phyloP scores from a whole-genome alignment of 2,888 invertebrate genomes.

The Liopterus haemorrhoidalis region DNA sequence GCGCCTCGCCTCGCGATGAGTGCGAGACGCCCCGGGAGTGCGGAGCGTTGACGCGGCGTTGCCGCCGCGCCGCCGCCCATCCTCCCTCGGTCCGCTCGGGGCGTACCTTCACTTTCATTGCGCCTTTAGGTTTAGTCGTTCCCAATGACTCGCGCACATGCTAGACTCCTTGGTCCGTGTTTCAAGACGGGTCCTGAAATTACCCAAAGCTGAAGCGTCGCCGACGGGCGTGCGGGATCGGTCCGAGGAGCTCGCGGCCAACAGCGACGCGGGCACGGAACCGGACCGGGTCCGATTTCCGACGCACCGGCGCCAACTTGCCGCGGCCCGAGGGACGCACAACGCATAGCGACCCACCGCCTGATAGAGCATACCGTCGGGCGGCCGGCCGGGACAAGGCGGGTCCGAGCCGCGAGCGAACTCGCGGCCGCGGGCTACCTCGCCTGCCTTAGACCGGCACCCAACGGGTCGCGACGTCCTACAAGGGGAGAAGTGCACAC shows the following conservation, averaged over 20 bases:
- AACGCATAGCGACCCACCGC: not conserved
- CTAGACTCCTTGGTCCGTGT: constrained; percentile 71
- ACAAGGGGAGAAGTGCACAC: constrained; percentile 47
- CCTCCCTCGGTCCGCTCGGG: constrained; percentile 44
- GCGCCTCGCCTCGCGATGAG: constrained; percentile 47
- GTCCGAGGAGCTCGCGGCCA: constrained; percentile 26
- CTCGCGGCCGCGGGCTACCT: constrained; percentile 33
- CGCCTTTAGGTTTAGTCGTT: constrained; percentile 54
- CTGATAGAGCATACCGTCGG: no score
- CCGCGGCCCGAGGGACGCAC: constrained; percentile 14
- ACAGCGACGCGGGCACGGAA: constrained; percentile 10
- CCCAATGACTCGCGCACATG: constrained; percentile 66
- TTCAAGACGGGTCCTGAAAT: constrained; percentile 66
- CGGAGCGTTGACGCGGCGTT: constrained; percentile 42
- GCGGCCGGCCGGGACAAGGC: no score
- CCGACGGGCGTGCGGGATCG: constrained; percentile 35
- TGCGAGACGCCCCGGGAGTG: constrained; percentile 56
- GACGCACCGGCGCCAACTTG: not conserved
- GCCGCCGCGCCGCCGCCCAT: constrained; percentile 42
- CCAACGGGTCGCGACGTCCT: constrained; percentile 53
- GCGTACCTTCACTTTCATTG: constrained; percentile 58
- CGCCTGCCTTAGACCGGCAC: constrained; percentile 44
- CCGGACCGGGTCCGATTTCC: constrained; percentile 12
- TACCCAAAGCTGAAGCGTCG: constrained; percentile 43
- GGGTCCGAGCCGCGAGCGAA: no score